These are phyloP conservation scores for Agrenia bidenticulata DNA, from an alignment of 2,888 invertebrate species.

Conservation along the genomic window DNA sequence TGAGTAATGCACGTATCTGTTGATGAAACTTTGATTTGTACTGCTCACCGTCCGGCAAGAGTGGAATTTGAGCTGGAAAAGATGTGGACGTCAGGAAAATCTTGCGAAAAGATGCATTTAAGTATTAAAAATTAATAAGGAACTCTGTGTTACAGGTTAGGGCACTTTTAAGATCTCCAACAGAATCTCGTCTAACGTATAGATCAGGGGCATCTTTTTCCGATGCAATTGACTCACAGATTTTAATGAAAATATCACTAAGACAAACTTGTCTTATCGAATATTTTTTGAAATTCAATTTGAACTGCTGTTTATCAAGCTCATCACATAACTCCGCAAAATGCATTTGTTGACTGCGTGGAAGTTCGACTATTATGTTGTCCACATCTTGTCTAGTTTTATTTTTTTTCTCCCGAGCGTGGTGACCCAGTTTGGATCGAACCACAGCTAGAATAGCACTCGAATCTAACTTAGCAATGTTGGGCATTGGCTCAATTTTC, in stretches of 20 bases:
- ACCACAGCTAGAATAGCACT: slow-evolving; percentile 16
- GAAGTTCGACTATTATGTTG: slow-evolving; percentile 35
- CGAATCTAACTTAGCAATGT: slow-evolving; percentile 11
- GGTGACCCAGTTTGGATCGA: slow-evolving; percentile 14
- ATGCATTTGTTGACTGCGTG: slow-evolving; percentile 10
- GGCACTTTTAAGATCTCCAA: slow-evolving; percentile 26
- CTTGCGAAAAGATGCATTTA: background rate
- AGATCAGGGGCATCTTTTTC: slow-evolving; percentile 42
- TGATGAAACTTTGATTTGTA: slow-evolving; percentile 12
- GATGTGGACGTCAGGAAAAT: background rate
- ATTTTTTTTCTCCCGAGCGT: slow-evolving; percentile 15
- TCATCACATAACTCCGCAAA: slow-evolving; percentile 44
- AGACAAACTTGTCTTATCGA: slow-evolving; percentile 34
- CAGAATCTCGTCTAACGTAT: slow-evolving; percentile 35
- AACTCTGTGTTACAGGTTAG: slow-evolving; percentile 18
- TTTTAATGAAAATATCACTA: slow-evolving; percentile 47
- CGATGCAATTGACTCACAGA: slow-evolving; percentile 37
- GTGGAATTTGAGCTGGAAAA: slow-evolving; percentile 31
- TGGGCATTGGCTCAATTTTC: slow-evolving; percentile 19
- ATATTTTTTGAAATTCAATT: slow-evolving; percentile 30
- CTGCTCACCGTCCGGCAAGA: slow-evolving; percentile 14
- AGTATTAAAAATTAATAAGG: too few species aligned
- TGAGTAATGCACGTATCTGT: slow-evolving; percentile 25
- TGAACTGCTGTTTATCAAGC: slow-evolving; percentile 30
- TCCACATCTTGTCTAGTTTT: slow-evolving; percentile 24